Evolutionary conservation across 1,140 invertebrate species (phyloP), one percentile per base, ranked within the genome.

Genomic region (Anadara kagoshimensis): DNA sequence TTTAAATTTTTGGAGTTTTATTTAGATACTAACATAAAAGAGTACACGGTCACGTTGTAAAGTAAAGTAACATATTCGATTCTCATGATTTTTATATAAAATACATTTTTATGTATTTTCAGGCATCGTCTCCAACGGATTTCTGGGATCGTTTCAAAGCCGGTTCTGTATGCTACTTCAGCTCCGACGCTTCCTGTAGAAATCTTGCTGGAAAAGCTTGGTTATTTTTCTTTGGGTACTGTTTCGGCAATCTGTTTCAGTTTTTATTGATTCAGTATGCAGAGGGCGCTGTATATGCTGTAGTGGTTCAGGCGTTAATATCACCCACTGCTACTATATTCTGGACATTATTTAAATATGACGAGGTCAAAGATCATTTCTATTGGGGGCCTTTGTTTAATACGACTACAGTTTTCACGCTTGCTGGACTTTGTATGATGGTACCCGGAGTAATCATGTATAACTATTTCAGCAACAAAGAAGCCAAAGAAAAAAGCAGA

Each of bases 371-470:
- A 10, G 69, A 75, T 24, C 67, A 65, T 29, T 71, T 83, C 22
- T 41, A 44, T 18, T 83, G 77, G 74, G 22, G 68, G 1, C 79
- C 79, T 22, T 62, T 64, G n/a, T 78, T 81, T 57, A 78, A 77
- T 16, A 68, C 65, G 22, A 83, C 79, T 0, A 81, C 81, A 14
- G 76, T 10, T 0, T 83, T 79, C 49, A 81, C 79, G 16, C 12
- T 81, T 5, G 72, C 47, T 5, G 79, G 79, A 12, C 57, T 83
- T 44, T 20, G 53, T 12, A 49, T 83, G 0, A 81, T 83, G 24
- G 75, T 79, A 20, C 81, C 81, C 0, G 76, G 79, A 8, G 78
- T 81, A 10, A 51, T 81, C n/a, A 18, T 79, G 36, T 83, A 83
- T 61, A 83, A 83, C 51, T 78, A 80, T 22, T 82, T 78, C 44